Base-by-base conservation (phyloP, 2,888 invertebrate species). In the Trimorus sp. region DNA sequence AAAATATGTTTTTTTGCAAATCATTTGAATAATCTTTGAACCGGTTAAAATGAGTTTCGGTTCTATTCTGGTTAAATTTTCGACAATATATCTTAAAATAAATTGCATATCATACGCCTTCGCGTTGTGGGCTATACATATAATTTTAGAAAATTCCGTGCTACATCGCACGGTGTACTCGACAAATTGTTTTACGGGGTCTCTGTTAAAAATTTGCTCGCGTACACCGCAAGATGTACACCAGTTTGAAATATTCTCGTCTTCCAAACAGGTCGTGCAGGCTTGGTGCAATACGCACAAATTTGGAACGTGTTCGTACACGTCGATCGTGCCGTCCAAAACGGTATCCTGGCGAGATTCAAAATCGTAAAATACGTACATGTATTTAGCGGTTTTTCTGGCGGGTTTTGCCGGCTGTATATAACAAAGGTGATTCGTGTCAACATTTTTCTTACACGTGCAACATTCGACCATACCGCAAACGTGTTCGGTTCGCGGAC, bases 21-120 rank as follows among this genome's bases (percentile, higher is more conserved):
- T 8, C 79, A 87, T 80, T 0, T 74, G 14, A 51, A 86, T 80
- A 15, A 85, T 79, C 58, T 84, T 85, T 8, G 83, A 76, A 7
- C 84, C 86, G 16, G 60, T 83, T 73, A 86, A 26, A 7, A 2
- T n/a, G 11, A 36, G 56, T 36, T 36, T 11, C 37, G 7, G 7
- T 7, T 6, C 37, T 26, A 7, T 12, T 12, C n/a, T n/a, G n/a
- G n/a, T n/a, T 4, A 36, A 36, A 12, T 26, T 26, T 26, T 56
- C 36, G 9, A 56, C 56, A 12, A 56, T 36, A 56, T 42, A 65
- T 12, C 26, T 53, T 9, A 73, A 59, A 37, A 82, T 68, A 68
- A 56, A 74, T 45, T 75, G 69, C 7, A 12, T 40, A 11, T 69
- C 80, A 26, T 69, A 80, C 0, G 65, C 15, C 5, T 62, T 53